A percentile compares a stretch with the other conserved stretches of the same genome.
phyloP scores from a whole-genome alignment of 2,797 vertebrate genomes.

The Bradypodion ventrale region DNA sequence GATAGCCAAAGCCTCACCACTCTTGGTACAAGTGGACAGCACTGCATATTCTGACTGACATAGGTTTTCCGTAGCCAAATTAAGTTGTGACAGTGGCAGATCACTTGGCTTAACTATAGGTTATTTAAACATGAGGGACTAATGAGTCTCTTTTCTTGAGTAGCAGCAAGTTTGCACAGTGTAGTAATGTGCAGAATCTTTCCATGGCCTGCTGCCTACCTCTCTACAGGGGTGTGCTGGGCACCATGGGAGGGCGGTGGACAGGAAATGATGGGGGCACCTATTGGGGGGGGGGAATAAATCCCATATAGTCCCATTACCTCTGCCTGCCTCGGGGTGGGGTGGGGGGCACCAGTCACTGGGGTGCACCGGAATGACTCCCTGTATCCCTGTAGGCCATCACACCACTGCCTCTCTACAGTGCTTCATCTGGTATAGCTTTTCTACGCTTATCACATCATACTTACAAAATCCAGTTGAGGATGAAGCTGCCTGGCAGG shows the following conservation, averaged over 20 bases:
- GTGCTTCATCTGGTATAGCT: too few relatives aligned
- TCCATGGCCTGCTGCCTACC: background rate
- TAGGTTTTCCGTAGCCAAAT: background rate
- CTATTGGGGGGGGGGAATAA: too few relatives aligned
- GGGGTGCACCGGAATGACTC: too few relatives aligned
- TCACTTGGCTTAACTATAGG: background rate
- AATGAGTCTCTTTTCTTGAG: background rate
- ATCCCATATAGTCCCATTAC: too few relatives aligned
- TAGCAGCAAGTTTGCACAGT: background rate
- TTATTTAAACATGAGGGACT: background rate
- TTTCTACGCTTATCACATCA: background rate
- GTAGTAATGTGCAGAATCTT: background rate
- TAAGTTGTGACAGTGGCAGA: background rate
- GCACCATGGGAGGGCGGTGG: too few relatives aligned
- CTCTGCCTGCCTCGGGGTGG: too few relatives aligned
- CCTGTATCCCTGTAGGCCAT: too few relatives aligned
- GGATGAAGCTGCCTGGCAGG: background rate
- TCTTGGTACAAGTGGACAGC: background rate
- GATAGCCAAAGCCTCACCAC: too few relatives aligned
- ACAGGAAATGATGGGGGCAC: too few relatives aligned
- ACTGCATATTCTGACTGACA: background rate
- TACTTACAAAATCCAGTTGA: background rate
- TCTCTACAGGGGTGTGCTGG: too few relatives aligned
- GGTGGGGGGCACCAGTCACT: too few relatives aligned
- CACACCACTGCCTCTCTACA: too few relatives aligned